Base-by-base conservation (phyloP, 1,140 invertebrate species). In the Danaus melanippus region DNA sequence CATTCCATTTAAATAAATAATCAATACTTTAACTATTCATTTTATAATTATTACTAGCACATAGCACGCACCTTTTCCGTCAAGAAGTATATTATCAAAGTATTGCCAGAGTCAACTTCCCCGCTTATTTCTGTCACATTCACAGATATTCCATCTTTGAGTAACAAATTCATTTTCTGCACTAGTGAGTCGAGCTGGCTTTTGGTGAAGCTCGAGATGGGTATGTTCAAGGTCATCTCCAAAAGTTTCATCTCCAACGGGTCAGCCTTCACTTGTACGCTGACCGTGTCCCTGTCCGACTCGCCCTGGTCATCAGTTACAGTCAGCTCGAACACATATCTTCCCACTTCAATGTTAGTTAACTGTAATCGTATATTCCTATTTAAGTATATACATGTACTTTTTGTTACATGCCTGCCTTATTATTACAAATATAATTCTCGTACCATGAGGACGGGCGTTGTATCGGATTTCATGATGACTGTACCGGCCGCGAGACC, bases 281-380 rank as follows among this genome's bases (percentile, higher is more conserved):
- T 95, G 6, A 95, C 94, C 8, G 92, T 93, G 76, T 97, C 95
- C 11, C 92, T 90, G 66, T 90, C 91, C 0, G 89, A 92, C 10
- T 94, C 85, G 2, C 96, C 96, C 83, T 98, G 96, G 55, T 94
- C 93, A 84, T 98, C 97, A 43, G 89, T 92, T 5, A 98, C 96
- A 55, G 92, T 95, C 39, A 98, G 85, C 68, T 92, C 93, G 71
- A 97, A 98, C 0, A 95, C 90, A 69, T 98, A 98, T 62, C 92
- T 90, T 0, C 97, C 96, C 8, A 93, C 90, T 56, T 96, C 92
- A 21, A 98, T 87, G 77, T 97, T 93, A 45, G 92, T 93, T 39
- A 97, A 76, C 92, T 95, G 80, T 41, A 74, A 72, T 45, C 8
- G 21, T 17, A 15, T 47, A 42, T n/a, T n/a, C n/a, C n/a, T 43